A percentile compares a stretch with the other conserved stretches of the same genome.
Conservation (phyloP, 2,797 vertebrate genomes). For the Nothura maculosa region DNA sequence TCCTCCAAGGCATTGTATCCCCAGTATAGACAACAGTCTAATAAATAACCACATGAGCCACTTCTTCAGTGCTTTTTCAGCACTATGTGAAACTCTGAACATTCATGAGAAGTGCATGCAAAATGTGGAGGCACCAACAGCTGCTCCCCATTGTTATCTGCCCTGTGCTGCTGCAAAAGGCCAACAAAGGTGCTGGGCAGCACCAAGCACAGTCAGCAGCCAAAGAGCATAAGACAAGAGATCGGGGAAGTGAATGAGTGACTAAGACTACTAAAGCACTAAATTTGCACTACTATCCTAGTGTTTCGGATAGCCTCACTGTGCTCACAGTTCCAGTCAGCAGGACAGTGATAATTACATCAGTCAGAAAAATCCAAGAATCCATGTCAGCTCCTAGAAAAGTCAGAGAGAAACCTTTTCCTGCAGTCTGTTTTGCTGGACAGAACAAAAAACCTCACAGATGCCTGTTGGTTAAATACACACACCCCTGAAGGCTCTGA, state of each 20-base stretch:
- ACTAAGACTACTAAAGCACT: slow-evolving; percentile 9
- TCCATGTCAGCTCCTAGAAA: neutral
- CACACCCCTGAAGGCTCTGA: no score
- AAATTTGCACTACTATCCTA: neutral
- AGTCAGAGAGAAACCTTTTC: neutral
- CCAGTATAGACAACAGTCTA: neutral
- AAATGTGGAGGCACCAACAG: neutral
- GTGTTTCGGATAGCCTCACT: neutral
- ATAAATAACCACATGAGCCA: neutral
- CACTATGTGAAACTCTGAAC: fast-evolving
- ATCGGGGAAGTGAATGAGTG: neutral
- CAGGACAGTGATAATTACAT: neutral
- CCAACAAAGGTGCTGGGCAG: neutral
- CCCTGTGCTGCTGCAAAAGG: neutral
- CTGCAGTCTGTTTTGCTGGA: neutral
- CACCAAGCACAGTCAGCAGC: neutral
- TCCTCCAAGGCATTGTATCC: fast-evolving
- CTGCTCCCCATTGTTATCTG: neutral
- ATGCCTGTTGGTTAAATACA: neutral
- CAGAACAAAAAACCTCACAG: neutral
- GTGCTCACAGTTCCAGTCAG: neutral
- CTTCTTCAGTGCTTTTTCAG: neutral
- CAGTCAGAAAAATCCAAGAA: neutral
- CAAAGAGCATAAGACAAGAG: neutral
- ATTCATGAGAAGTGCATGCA: neutral